Evolutionary conservation across 92 coral and sea anemone genomes (phyloP).

Genomic region (Actinernus sp.): DNA sequence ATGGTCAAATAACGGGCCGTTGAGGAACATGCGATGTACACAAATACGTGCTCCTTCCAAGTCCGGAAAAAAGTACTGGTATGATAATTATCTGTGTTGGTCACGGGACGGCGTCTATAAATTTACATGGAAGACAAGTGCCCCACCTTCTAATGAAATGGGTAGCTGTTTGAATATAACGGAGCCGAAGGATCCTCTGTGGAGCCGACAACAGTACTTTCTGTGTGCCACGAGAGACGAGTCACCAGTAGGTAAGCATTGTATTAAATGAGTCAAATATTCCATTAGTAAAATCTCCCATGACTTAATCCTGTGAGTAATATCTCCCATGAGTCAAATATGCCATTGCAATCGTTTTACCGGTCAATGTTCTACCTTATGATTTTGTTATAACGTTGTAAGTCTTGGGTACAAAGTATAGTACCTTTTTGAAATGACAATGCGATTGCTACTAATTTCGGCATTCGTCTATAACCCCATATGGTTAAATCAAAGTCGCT

Average conservation of each 20-base stretch:
- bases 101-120: constrained; percentile 57
- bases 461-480: no score
- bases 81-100: constrained; percentile 70
- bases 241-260: constrained; percentile 43
- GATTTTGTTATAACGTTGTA: no score
- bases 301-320: no score
- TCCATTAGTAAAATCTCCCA: no score
- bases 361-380: no score
- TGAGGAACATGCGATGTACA: constrained; percentile 53
- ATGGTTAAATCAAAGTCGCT: no score
- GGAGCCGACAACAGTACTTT: constrained; percentile 29
- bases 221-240: constrained; percentile 48
- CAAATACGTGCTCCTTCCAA: constrained; percentile 44
- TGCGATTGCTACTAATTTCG: no score
- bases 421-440: no score
- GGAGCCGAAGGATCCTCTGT: constrained; percentile 11
- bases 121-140: constrained; percentile 51
- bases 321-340: no score
- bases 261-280: not conserved
- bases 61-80: constrained; percentile 34
- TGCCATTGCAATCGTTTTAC: no score
- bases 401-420: no score
- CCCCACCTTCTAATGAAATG: constrained; percentile 12
- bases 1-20: constrained; percentile 67
- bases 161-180: constrained; percentile 55